These are phyloP conservation scores for Acromyrmex echinatior DNA, from an alignment of 1,140 invertebrate species.

Conservation along the genomic window DNA sequence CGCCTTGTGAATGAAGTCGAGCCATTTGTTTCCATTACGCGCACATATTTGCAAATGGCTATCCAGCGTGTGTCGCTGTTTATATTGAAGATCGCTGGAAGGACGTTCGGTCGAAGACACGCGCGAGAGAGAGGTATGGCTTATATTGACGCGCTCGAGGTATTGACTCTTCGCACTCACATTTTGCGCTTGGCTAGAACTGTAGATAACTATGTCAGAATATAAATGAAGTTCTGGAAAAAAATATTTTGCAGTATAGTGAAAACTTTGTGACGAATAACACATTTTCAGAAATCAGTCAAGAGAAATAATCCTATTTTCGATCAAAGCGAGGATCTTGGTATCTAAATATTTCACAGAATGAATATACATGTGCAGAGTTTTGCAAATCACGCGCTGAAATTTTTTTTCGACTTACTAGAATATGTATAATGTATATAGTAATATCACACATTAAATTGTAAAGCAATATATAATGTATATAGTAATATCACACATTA, in stretches of 20 bases:
- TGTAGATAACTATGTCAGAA: constrained; percentile 12
- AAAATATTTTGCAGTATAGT: not conserved
- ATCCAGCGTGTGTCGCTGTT: constrained; percentile 5
- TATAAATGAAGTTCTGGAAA: constrained; percentile 17
- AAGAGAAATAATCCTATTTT: no score
- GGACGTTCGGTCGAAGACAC: constrained; percentile 14
- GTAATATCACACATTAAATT: no score
- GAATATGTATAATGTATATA: no score
- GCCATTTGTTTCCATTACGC: constrained; percentile 45
- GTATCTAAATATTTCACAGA: no score
- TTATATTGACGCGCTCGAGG: constrained; percentile 10
- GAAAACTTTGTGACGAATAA: not conserved
- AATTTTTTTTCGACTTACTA: no score
- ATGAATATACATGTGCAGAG: no score
- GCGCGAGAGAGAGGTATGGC: not conserved
- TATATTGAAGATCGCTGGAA: constrained; percentile 26
- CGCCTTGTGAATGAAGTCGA: constrained; percentile 36
- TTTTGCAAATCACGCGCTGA: no score
- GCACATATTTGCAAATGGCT: constrained; percentile 37
- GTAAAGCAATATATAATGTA: no score
- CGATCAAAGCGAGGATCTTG: no score
- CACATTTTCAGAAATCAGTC: not conserved
- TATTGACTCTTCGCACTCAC: constrained; percentile 34
- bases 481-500: no score
- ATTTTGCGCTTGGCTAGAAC: constrained; percentile 25